phyloP scores from a whole-genome alignment of 2,797 vertebrate species.

The Staurois parvus region DNA sequence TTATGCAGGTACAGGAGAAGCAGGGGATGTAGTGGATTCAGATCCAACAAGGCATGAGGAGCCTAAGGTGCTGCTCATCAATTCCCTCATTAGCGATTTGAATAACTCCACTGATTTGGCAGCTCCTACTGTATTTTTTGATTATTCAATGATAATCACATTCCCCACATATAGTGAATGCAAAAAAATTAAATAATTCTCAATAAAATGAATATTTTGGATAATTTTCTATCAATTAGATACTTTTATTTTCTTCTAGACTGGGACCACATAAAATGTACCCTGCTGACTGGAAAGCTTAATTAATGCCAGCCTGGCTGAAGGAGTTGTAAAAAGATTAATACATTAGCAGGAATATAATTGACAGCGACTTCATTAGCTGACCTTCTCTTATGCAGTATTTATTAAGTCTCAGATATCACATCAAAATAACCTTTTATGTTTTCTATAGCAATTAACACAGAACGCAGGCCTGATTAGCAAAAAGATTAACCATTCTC shows the following conservation, averaged over 20 bases:
- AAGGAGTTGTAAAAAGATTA: conserved; percentile 24
- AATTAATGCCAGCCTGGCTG: conserved; percentile 8
- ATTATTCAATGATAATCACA: background rate
- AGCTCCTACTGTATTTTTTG: too few species aligned
- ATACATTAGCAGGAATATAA: conserved; percentile 32
- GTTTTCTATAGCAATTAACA: conserved; percentile 31
- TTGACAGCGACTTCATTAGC: conserved; percentile 31
- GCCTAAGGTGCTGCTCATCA: background rate
- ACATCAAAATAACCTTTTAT: conserved; percentile 42
- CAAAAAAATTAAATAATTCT: background rate
- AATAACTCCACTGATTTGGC: background rate
- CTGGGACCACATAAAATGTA: background rate
- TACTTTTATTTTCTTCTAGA: conserved; percentile 12
- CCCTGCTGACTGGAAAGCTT: conserved; percentile 26
- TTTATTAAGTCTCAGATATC: conserved; percentile 42
- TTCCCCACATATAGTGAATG: background rate
- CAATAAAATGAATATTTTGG: background rate
- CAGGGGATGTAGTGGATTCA: background rate
- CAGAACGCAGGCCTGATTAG: conserved; percentile 24
- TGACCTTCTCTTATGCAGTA: conserved; percentile 16
- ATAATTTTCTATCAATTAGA: background rate
- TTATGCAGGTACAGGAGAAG: too few species aligned
- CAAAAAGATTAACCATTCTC: conserved; percentile 33
- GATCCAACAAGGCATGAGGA: background rate
- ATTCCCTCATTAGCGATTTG: too few species aligned